Evolutionary conservation across 1,140 invertebrate species (phyloP).

Genomic region (Eumeta japonica): DNA sequence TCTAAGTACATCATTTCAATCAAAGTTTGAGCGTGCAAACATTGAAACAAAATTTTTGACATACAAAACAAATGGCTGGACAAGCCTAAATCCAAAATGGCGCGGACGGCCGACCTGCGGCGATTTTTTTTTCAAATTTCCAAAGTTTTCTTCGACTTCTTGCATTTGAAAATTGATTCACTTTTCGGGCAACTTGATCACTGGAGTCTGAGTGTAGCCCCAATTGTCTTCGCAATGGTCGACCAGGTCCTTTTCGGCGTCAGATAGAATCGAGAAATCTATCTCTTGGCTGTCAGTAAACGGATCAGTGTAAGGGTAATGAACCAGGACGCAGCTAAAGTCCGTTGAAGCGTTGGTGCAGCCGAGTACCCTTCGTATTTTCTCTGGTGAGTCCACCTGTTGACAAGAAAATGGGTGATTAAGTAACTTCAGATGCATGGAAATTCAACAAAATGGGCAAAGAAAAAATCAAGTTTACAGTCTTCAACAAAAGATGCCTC

Average conservation of each 20-base stretch:
- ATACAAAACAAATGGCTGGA: too few relatives aligned
- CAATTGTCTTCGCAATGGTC: slow-evolving; percentile 60
- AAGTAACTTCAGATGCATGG: not conserved
- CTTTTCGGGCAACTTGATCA: slow-evolving; percentile 60
- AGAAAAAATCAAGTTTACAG: not conserved
- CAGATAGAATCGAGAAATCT: slow-evolving; percentile 37
- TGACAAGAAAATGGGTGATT: slow-evolving; percentile 20
- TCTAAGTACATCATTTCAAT: too few relatives aligned
- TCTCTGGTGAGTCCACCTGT: slow-evolving; percentile 57
- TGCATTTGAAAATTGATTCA: too few relatives aligned
- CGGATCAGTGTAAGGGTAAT: slow-evolving; percentile 49
- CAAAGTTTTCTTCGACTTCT: too few relatives aligned
- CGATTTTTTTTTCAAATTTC: too few relatives aligned
- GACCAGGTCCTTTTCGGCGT: slow-evolving; percentile 54
- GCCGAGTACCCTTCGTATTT: slow-evolving; percentile 54
- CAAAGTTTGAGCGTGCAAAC: too few relatives aligned
- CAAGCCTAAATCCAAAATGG: too few relatives aligned
- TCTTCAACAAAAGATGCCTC: too few relatives aligned
- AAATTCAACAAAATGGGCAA: not conserved
- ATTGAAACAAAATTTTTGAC: too few relatives aligned
- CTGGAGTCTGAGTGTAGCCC: slow-evolving; percentile 52
- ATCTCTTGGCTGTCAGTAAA: slow-evolving; percentile 51
- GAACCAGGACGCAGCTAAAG: slow-evolving; percentile 58
- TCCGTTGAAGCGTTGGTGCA: slow-evolving; percentile 38
- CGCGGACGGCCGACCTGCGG: too few relatives aligned